Conservation (phyloP, 2,797 vertebrate genomes). For the Cyprinodon diabolis region DNA sequence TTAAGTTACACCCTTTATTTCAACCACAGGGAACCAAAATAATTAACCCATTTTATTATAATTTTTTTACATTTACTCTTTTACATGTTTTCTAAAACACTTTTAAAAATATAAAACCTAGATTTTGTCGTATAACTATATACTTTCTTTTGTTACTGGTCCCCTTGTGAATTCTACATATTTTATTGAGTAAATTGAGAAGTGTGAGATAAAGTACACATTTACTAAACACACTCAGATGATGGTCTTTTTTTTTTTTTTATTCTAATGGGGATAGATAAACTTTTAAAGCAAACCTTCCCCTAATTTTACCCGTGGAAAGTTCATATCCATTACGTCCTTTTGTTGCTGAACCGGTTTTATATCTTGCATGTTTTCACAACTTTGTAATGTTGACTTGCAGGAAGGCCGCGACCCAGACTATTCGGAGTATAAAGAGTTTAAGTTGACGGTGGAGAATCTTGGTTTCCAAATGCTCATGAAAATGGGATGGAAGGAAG, state of each 20-base stretch:
- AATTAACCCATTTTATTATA: no score
- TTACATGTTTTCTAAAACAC: no score
- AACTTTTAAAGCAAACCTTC: neutral
- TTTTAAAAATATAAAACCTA: no score
- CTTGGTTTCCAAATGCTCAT: conserved; percentile 98
- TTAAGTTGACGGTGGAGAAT: conserved; percentile 98
- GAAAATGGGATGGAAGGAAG: conserved; percentile 99
- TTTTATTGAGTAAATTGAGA: conserved; percentile 5
- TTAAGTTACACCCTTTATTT: no score
- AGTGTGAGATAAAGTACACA: neutral
- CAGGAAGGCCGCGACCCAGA: conserved; percentile 97
- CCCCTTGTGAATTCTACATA: neutral
- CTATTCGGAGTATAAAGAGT: conserved; percentile 99
- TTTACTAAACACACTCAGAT: neutral
- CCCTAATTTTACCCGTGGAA: neutral
- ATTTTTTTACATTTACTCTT: no score
- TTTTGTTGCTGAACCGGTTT: neutral
- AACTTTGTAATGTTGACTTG: conserved; percentile 30
- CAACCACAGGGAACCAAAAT: no score
- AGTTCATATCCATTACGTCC: neutral
- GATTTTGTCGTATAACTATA: no score
- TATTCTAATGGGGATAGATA: conserved; percentile 3
- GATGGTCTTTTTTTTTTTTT: neutral
- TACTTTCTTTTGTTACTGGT: neutral
- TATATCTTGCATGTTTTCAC: neutral